Conservation (phyloP, 2,113 vertebrate species). For the Scortum barcoo region DNA sequence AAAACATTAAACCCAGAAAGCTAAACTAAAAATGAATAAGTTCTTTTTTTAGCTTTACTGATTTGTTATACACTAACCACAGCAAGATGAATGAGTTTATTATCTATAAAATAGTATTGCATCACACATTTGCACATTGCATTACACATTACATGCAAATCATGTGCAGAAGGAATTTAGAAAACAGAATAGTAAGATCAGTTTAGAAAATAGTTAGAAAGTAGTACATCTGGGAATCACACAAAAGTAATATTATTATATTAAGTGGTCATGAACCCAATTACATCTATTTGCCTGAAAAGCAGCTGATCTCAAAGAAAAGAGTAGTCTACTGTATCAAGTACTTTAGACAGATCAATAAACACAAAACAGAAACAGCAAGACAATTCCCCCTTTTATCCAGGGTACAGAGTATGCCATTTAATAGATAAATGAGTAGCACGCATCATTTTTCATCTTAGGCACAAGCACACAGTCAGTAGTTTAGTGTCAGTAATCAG, state of each 20-base stretch:
- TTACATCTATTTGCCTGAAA: conserved; percentile 24
- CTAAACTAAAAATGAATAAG: not conserved
- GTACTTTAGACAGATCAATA: conserved; percentile 60
- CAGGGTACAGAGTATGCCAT: conserved; percentile 21
- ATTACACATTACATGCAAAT: too few relatives aligned
- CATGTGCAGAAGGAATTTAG: not conserved
- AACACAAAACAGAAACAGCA: conserved; percentile 56
- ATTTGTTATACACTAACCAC: not conserved
- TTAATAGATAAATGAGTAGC: conserved; percentile 57
- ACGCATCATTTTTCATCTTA: conserved; percentile 53
- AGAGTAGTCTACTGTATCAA: conserved; percentile 15
- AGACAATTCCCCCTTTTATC: conserved; percentile 46
- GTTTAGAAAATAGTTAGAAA: too few relatives aligned
- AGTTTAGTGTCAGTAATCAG: conserved; percentile 56
- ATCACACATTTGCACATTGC: too few relatives aligned
- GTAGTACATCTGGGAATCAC: not conserved
- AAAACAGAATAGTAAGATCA: too few relatives aligned
- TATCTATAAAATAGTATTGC: not conserved
- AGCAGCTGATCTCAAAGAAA: conserved; percentile 32
- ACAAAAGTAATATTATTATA: too few relatives aligned
- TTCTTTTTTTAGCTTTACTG: not conserved
- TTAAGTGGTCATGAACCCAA: not conserved
- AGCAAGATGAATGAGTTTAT: not conserved
- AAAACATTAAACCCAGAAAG: not conserved
- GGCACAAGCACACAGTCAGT: conserved; percentile 47